phyloP scores from a whole-genome alignment of 2,797 vertebrate species.

The Dendrocincla tyrannina region DNA sequence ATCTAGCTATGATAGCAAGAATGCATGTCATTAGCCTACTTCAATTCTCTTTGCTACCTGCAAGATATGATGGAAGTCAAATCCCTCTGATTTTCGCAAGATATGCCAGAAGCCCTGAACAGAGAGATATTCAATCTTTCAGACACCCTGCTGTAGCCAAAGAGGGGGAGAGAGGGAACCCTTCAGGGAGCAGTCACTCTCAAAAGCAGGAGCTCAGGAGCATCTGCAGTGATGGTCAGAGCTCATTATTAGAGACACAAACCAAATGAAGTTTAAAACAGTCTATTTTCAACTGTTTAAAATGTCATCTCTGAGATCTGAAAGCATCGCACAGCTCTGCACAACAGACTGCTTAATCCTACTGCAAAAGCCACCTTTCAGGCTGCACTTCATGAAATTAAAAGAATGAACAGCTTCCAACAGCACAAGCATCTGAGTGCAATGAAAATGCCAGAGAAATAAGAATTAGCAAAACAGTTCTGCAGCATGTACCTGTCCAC shows the following conservation, averaged over 20 bases:
- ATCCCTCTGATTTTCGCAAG: neutral
- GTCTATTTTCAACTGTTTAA: neutral
- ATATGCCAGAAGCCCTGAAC: neutral
- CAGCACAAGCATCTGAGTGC: neutral
- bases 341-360: neutral
- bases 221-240: neutral
- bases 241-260: neutral
- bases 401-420: neutral
- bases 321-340: neutral
- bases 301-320: neutral
- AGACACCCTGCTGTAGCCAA: neutral
- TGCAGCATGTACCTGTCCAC: neutral
- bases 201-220: neutral
- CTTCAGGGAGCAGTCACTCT: neutral
- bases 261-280: neutral
- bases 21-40: conserved; percentile 12
- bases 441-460: neutral
- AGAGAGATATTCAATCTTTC: neutral
- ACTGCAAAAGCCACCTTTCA: neutral
- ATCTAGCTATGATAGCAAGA: neutral
- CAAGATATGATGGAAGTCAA: neutral
- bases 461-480: neutral
- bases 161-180: neutral
- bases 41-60: neutral
- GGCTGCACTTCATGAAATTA: neutral